Evolutionary conservation across 2,888 invertebrate species (phyloP), one percentile per base, ranked within the genome.

Genomic region (Folsomia candida): DNA sequence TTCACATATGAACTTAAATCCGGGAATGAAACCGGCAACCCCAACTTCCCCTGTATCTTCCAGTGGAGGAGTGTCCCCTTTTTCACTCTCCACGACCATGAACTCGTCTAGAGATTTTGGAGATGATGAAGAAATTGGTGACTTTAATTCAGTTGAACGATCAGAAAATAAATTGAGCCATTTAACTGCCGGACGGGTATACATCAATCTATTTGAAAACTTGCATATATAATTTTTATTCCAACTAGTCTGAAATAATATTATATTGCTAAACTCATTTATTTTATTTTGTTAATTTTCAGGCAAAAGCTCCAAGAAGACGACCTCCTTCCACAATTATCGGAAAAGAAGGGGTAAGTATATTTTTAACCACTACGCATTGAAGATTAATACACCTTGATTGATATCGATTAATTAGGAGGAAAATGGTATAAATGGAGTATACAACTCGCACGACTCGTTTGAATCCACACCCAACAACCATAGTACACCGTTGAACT

Each of bases 301-400:
- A 79, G 78, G 88, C 87, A 18, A 88, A 88, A 83, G 88, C 88
- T 73, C 89, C 90, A 47, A 85, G 87, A 72, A 84, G 89, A 79
- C 85, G 90, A 80, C 88, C 87, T n/a, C 90, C 90, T 1, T 88
- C 89, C 29, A 85, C 85, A 71, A 81, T 84, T 66, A 82, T 84
- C 76, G 76, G 81, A 51, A 54, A 54, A 54, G 54, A 54, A 4
- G 37, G 37, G 14, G 37, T 37, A 37, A 37, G 37, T 37, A 37
- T 37, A 37, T 9, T 37, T 37, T 37, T 37, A 37, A 14, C 14
- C 37, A 37, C 37, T n/a, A n/a, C n/a, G n/a, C n/a, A n/a, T n/a
- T n/a, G n/a, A 37, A 37, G 37, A 9, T 37, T 37, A 9, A 37
- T 9, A 37, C 37, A 37, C n/a, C n/a, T n/a, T n/a, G n/a, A n/a